A percentile compares a stretch with the other conserved stretches of the same genome.
Conservation (phyloP, 1,140 invertebrate genomes). For the Chironomus tepperi region DNA sequence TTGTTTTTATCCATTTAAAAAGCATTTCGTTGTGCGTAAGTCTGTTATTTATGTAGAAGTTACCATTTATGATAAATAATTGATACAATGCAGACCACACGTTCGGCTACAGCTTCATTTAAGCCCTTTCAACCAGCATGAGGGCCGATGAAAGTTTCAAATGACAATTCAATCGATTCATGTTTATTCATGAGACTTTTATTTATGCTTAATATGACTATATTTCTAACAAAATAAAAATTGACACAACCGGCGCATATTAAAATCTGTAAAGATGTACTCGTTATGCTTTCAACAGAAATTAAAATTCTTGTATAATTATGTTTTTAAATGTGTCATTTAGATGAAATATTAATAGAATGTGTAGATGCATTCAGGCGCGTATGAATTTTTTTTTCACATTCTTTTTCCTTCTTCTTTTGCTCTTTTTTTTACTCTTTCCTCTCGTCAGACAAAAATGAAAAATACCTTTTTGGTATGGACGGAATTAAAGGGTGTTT, state of each 20-base stretch:
- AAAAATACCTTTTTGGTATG: too few species aligned
- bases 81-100: not conserved
- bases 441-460: not conserved
- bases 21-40: too few species aligned
- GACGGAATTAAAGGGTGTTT: too few species aligned
- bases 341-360: constrained; percentile 24
- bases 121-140: not conserved
- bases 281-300: constrained; percentile 20
- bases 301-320: constrained; percentile 24
- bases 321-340: constrained; percentile 21
- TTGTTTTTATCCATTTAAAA: too few species aligned
- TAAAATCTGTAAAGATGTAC: constrained; percentile 2
- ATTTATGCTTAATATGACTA: not conserved
- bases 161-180: not conserved
- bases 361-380: not conserved
- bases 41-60: too few species aligned
- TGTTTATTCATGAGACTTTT: not conserved
- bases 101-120: not conserved
- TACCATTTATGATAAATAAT: too few species aligned
- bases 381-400: not conserved
- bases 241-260: not conserved
- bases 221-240: too few species aligned
- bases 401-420: not conserved
- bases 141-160: not conserved
- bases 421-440: too few species aligned